Evolutionary conservation across 2,113 vertebrate genomes (phyloP), one percentile per base, ranked within the genome.

Genomic region (Vireo altiloquus): DNA sequence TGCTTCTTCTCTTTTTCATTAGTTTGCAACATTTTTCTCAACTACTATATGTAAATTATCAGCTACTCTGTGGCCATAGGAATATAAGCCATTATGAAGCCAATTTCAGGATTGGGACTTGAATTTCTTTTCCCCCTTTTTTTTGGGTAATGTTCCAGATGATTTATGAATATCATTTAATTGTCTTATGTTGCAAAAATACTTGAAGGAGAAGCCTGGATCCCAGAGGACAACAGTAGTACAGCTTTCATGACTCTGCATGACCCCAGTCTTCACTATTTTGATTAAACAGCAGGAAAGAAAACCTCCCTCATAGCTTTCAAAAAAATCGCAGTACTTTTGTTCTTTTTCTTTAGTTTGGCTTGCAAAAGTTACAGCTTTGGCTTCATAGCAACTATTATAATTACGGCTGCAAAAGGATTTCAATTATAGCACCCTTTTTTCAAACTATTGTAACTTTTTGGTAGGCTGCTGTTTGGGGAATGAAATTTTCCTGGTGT

Each of bases 311-410:
- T 92, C 17, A 0, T 28, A 91, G 57, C 53, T 91, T 93, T 90
- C 75, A 64, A 94, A 94, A 91, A 86, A 87, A 66, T 57, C 72
- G 35, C 70, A 85, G 13, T 65, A 66, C 42, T 91, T 94, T 91
- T 90, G 70, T 89, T 95, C 42, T n/a, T 91, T 82, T 87, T 39
- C 87, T 94, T 95, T 84, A 87, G 53, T 84, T 89, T 69, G 53
- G 33, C 42, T 89, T 89, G 40, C 78, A 87, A 91, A 84, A 94
- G 89, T 95, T 69, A 76, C 70, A 79, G 33, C n/a, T 70, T 91
- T 77, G 50, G 28, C 66, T 76, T 85, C 33, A 17, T 46, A 82
- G 89, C 50, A 85, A 54, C 42, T 77, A 23, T 75, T 94, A 4
- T 76, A 95, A 94, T 91, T 90, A 50, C 11, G 52, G 20, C 66